Percentiles rank a stretch among this genome's conserved stretches.
Conservation (phyloP, 2,797 vertebrate genomes). For the Oreochromis grahami region DNA sequence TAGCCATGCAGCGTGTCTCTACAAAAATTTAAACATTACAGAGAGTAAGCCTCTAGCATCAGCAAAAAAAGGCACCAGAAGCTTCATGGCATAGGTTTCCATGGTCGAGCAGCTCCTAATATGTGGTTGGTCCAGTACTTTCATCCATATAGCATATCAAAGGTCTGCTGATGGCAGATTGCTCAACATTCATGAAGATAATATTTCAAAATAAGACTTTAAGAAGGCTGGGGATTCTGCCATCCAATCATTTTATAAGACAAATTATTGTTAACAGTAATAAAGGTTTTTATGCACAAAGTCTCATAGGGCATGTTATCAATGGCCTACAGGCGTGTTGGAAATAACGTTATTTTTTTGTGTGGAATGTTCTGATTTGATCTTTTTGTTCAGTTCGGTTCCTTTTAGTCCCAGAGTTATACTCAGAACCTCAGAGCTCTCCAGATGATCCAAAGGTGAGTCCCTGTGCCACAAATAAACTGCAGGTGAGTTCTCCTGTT, state of each 20-base stretch:
- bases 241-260: not conserved
- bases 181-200: not conserved
- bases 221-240: not conserved
- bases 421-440: not conserved
- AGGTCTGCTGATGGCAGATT: not conserved
- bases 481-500: not conserved
- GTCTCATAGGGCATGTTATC: not conserved
- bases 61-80: not conserved
- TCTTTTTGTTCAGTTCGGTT: not conserved
- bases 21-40: not conserved
- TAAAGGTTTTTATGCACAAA: not conserved
- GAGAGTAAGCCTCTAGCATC: not conserved
- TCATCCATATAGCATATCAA: not conserved
- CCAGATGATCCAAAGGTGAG: not conserved
- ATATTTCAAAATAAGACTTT: not conserved
- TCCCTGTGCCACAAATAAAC: not conserved
- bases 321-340: not conserved
- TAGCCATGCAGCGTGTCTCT: not conserved
- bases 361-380: conserved; percentile 14
- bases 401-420: not conserved
- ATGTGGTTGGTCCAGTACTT: not conserved
- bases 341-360: not conserved
- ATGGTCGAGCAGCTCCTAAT: not conserved
- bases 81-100: not conserved
- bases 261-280: not conserved